Evolutionary conservation across 2,797 vertebrate species (phyloP).

Genomic region (Lagocephalus sceleratus): DNA sequence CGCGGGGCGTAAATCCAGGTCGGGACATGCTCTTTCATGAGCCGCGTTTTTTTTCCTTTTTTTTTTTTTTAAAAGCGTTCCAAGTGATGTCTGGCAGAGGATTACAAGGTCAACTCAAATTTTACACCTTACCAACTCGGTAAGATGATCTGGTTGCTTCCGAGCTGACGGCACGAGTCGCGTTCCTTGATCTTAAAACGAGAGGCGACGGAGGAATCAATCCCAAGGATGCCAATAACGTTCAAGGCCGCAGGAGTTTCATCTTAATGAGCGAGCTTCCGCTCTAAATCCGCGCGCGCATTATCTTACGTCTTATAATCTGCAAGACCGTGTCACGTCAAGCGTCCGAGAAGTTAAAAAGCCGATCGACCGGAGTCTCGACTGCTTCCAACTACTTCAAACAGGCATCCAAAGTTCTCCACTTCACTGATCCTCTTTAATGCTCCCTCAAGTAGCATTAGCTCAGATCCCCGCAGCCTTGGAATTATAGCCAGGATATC

Average conservation of each 20-base stretch:
- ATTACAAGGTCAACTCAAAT: constrained; percentile 2
- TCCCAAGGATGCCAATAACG: background rate
- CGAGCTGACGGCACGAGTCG: constrained; percentile 1
- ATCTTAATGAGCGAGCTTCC: too few species aligned
- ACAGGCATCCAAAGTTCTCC: constrained; percentile 16
- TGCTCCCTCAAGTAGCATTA: constrained; percentile 37
- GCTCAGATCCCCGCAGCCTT: constrained; percentile 36
- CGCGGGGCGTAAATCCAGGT: background rate
- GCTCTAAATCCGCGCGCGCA: too few species aligned
- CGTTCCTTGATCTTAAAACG: constrained; percentile 9
- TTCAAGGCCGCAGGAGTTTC: too few species aligned
- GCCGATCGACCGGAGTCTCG: background rate
- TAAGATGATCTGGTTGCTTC: constrained; percentile 4
- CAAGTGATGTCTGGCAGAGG: background rate
- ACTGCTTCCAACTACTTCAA: constrained; percentile 32
- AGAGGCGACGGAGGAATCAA: background rate
- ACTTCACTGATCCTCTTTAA: constrained; percentile 39
- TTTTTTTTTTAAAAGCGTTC: background rate
- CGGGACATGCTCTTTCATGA: background rate
- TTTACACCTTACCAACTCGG: constrained; percentile 25
- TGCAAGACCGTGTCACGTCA: too few species aligned
- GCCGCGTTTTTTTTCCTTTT: background rate
- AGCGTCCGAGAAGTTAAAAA: background rate
- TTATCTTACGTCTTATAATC: too few species aligned
- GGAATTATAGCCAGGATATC: constrained; percentile 38